Conservation (phyloP, 2,888 invertebrate genomes). For the Rhyacophila evoluta region DNA sequence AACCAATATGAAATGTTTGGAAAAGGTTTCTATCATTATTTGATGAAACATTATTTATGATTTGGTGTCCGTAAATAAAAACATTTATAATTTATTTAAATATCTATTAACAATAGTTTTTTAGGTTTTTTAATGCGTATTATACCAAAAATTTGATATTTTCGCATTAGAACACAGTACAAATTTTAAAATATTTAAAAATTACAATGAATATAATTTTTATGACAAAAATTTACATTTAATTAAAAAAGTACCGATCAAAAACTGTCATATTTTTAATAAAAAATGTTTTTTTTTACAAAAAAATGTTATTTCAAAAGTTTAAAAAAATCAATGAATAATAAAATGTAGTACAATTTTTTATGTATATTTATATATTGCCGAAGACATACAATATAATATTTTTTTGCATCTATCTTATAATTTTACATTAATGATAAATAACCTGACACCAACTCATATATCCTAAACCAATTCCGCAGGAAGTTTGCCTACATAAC, state of each 20-base stretch:
- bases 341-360: background rate
- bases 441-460: slow-evolving; percentile 53
- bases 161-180: too few species aligned
- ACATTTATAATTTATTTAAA: background rate
- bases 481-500: slow-evolving; percentile 34
- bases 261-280: slow-evolving; percentile 28
- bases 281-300: background rate
- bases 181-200: too few species aligned
- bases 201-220: too few species aligned
- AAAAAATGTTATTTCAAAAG: background rate
- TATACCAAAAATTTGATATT: background rate
- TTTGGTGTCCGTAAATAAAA: slow-evolving; percentile 7
- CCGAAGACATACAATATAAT: slow-evolving; percentile 32
- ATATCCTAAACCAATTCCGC: slow-evolving; percentile 51
- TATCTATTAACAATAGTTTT: background rate
- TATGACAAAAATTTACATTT: too few species aligned
- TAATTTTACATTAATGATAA: slow-evolving; percentile 48
- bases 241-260: too few species aligned
- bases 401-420: slow-evolving; percentile 28
- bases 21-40: slow-evolving; percentile 1
- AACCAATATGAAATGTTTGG: slow-evolving; percentile 19
- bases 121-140: background rate
- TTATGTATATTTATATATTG: slow-evolving; percentile 26
- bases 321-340: background rate
- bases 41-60: slow-evolving; percentile 12